Base-by-base conservation (phyloP, 30 jellyfish, hydroid and myxozoan species). In the Turritopsis rubra region DNA sequence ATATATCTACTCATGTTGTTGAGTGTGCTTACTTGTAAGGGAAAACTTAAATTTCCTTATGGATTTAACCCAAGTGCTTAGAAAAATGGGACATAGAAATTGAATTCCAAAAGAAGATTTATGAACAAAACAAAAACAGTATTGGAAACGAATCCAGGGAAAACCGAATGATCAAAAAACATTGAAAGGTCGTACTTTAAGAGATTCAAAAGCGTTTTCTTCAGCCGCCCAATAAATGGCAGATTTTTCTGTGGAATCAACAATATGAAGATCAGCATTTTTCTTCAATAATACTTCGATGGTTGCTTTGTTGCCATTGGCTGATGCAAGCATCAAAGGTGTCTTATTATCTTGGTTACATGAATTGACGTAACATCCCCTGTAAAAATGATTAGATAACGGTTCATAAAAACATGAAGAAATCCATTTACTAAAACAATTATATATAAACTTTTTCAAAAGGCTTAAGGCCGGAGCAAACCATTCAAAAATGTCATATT, bases 191-290 rank as follows among this genome's bases (percentile, higher is more conserved):
- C 89, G 0, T 73, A 87, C 95, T 75, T 77, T 83, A 1, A 87
- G 88, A 5, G 84, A 68, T 20, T 82, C 87, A 65, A 87, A 27
- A 52, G 88, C 76, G 65, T 87, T 83, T 75, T 87, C 95, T 31
- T 87, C 75, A 22, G 90, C 95, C 26, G 95, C 95, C 90, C 90
- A 87, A 41, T 53, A 87, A 52, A 87, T 66, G 5, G 90, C 95
- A 0, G 95, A 79, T 54, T 76, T 81, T 68, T 87, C 95, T 28
- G 87, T 76, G 8, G 84, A 72, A 68, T 87, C 95, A 7, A 79
- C 88, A 27, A 68, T 17, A 27, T 82, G 82, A 0, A 81, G 75
- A 21, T 53, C 73, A 0, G 95, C 95, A 3, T 84, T 85, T 18
- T 52, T 66, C 31, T 66, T 26, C 24, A 87, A 76, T 66, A 87